Base-by-base conservation (phyloP, 2,797 vertebrate genomes). In the Brachyalestes nurse region DNA sequence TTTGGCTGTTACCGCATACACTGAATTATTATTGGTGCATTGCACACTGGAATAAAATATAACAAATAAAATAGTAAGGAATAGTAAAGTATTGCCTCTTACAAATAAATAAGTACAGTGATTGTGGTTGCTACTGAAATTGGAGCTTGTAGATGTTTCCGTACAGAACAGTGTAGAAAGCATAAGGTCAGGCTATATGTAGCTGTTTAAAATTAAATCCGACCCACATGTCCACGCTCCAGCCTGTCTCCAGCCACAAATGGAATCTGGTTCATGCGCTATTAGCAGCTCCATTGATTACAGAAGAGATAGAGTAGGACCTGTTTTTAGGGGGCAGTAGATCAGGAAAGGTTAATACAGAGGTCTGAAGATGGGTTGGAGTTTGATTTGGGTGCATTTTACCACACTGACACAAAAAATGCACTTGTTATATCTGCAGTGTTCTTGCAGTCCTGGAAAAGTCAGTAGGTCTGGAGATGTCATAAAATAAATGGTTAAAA, bases 101-200 rank as follows among this genome's bases (percentile, higher is more conserved):
- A 49, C 4, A 8, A 51, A 13, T 16, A 13, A 34, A 34, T n/a
- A 38, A 19, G 38, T 72, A 55, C 70, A 16, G 47, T 69, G 34
- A 78, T 45, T 53, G 62, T 62, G 57, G 34, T 45, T 49, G 57
- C 55, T 38, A 19, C 62, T 83, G 76, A 83, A 78, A 77, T 28
- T 21, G 51, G 72, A 83, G 71, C 55, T 25, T 42, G 28, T 58
- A n/a, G 16, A 62, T 72, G 51, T 38, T 71, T 62, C 69, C n/a
- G 16, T 61, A 42, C 17, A 12, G 13, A 55, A 60, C 28, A 51
- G 23, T 57, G 25, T 19, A 58, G 57, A 72, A 72, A 28, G 57
- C 23, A 34, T 71, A 45, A 71, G 78, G 61, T 61, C 17, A 25
- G 23, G 49, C 62, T 84, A 76, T 79, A 82, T 79, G 76, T 72